phyloP scores from a whole-genome alignment of 2,888 invertebrate species.

The Suillia variegata region DNA sequence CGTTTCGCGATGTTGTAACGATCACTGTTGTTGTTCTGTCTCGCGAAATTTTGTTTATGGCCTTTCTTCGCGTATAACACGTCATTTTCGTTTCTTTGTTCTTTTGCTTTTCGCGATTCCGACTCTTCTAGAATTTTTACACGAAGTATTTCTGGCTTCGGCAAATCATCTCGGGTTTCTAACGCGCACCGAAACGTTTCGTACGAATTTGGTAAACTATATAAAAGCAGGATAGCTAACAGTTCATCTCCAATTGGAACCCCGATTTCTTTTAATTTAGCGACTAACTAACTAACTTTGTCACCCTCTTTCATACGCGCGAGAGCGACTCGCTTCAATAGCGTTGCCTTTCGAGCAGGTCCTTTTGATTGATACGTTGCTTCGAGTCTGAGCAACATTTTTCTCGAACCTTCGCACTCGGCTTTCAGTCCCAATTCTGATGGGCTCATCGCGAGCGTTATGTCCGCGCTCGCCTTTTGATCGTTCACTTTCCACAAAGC shows the following conservation, averaged over 20 bases:
- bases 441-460: conserved; percentile 30
- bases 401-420: conserved; percentile 39
- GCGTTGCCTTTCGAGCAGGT: conserved; percentile 54
- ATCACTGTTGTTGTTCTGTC: background rate
- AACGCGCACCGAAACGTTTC: conserved; percentile 52
- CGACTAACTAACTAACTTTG: conserved; percentile 47
- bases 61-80: conserved; percentile 19
- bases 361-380: conserved; percentile 52
- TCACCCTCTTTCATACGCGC: conserved; percentile 46
- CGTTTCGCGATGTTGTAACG: background rate
- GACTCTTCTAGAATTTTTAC: conserved; percentile 32
- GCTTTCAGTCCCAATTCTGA: conserved; percentile 47
- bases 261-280: conserved; percentile 48
- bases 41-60: conserved; percentile 7
- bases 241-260: conserved; percentile 44
- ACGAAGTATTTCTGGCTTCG: conserved; percentile 27
- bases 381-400: conserved; percentile 53
- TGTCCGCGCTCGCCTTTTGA: conserved; percentile 32
- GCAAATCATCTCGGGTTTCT: conserved; percentile 45
- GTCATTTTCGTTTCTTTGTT: conserved; percentile 18
- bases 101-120: conserved; percentile 28
- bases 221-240: conserved; percentile 46
- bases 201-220: conserved; percentile 44
- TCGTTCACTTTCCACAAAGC: conserved; percentile 21
- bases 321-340: conserved; percentile 52